A percentile compares a stretch with the other conserved stretches of the same genome.
These are phyloP conservation scores for Antechinus stuartii DNA, from an alignment of 2,113 vertebrate genomes.

Conservation along the genomic window DNA sequence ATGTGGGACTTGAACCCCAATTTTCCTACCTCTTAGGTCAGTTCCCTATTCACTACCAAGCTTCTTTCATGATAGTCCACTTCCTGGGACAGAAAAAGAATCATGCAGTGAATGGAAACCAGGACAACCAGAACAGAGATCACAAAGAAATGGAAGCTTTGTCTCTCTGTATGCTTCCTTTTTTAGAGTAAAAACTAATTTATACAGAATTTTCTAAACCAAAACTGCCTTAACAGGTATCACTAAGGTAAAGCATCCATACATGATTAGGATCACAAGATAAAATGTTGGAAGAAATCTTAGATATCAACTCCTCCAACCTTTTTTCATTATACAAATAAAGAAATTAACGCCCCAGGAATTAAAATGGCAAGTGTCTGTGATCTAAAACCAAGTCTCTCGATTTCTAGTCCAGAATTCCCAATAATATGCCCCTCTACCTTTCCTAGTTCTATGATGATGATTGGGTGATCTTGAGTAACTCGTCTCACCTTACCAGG, in stretches of 20 bases:
- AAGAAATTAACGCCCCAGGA: background rate
- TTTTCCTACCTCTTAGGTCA: background rate
- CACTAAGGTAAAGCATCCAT: conserved; percentile 23
- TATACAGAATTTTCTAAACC: conserved; percentile 57
- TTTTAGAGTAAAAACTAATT: conserved; percentile 38
- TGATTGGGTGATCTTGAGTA: background rate
- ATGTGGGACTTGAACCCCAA: background rate
- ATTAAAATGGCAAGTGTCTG: background rate
- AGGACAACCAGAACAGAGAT: conserved; percentile 63
- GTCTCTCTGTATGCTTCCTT: conserved; percentile 54
- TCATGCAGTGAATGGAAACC: conserved; percentile 58
- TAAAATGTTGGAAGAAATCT: background rate
- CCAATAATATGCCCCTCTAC: background rate
- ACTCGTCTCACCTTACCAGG: background rate
- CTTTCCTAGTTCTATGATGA: background rate
- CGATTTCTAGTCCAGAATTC: background rate
- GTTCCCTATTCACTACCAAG: background rate
- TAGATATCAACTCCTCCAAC: background rate
- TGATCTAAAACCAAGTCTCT: background rate
- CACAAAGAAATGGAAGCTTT: conserved; percentile 66
- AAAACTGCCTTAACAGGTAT: conserved; percentile 32
- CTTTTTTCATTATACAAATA: background rate
- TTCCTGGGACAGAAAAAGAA: conserved; percentile 68
- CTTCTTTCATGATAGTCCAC: conserved; percentile 50
- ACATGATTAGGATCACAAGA: background rate